phyloP scores from a whole-genome alignment of 2,797 vertebrate genomes.

The Mus minutoides region DNA sequence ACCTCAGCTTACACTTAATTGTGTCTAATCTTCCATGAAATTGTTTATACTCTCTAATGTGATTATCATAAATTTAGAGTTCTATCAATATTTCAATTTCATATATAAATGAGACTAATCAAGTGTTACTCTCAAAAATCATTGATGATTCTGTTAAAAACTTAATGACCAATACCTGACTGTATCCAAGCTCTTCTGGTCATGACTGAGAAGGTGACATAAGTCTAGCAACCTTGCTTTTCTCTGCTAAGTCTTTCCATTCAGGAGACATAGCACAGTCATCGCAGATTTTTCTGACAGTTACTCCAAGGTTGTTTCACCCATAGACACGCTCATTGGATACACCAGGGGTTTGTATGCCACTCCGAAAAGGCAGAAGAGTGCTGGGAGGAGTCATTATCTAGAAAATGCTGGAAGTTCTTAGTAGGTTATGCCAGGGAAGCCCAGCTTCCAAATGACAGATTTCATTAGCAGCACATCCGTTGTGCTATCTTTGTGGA shows the following conservation, averaged over 20 bases:
- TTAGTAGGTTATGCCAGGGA: constrained; percentile 52
- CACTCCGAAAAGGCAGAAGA: constrained; percentile 46
- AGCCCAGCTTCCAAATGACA: constrained; percentile 59
- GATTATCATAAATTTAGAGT: not conserved
- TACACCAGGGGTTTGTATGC: not conserved
- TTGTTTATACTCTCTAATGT: constrained; percentile 20
- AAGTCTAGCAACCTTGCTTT: not conserved
- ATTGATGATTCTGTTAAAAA: constrained; percentile 1
- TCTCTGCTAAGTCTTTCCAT: constrained; percentile 50
- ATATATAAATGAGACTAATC: constrained; percentile 14
- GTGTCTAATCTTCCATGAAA: not conserved
- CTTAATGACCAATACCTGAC: not conserved
- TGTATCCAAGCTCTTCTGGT: constrained; percentile 23
- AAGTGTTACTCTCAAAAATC: constrained; percentile 61
- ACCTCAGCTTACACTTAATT: not conserved
- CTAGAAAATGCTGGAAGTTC: constrained; percentile 54
- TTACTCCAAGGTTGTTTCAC: constrained; percentile 33
- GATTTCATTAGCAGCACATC: constrained; percentile 63
- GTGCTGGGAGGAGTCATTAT: constrained; percentile 49
- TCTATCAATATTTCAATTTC: constrained; percentile 32
- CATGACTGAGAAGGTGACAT: constrained; percentile 33
- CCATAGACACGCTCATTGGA: not conserved
- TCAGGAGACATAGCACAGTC: not conserved
- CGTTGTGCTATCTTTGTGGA: constrained; percentile 60
- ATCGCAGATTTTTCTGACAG: constrained; percentile 38